Evolutionary conservation across 2,113 vertebrate genomes (phyloP).

Genomic region (Gopherus evgoodei): DNA sequence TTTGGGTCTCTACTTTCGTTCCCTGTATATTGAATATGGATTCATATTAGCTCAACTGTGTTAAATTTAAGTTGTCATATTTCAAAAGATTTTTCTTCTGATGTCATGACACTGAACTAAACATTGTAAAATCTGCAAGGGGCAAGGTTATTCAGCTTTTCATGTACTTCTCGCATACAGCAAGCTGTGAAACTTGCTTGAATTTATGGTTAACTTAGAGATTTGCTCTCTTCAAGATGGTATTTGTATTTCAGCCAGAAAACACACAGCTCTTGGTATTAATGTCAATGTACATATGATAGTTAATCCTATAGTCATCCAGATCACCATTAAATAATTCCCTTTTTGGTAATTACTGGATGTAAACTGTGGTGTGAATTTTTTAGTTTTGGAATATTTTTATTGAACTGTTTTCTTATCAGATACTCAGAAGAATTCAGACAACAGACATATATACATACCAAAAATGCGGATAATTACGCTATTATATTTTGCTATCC

Average conservation of each 20-base stretch:
- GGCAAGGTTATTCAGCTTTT: neutral
- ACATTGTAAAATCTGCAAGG: neutral
- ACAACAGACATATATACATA: neutral
- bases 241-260: neutral
- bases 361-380: neutral
- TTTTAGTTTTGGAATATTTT: constrained; percentile 20
- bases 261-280: neutral
- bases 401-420: neutral
- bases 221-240: neutral
- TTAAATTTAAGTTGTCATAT: neutral
- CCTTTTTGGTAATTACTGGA: neutral
- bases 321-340: neutral
- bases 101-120: neutral
- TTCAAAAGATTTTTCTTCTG: neutral
- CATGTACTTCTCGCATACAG: neutral
- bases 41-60: neutral
- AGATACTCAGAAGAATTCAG: neutral
- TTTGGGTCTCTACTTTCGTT: neutral
- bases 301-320: neutral
- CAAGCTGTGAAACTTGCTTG: neutral
- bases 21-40: neutral
- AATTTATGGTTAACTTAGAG: neutral
- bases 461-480: neutral
- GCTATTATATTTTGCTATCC: neutral
- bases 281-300: neutral